phyloP scores from a whole-genome alignment of 2,797 vertebrate genomes.

The Manis pentadactyla region DNA sequence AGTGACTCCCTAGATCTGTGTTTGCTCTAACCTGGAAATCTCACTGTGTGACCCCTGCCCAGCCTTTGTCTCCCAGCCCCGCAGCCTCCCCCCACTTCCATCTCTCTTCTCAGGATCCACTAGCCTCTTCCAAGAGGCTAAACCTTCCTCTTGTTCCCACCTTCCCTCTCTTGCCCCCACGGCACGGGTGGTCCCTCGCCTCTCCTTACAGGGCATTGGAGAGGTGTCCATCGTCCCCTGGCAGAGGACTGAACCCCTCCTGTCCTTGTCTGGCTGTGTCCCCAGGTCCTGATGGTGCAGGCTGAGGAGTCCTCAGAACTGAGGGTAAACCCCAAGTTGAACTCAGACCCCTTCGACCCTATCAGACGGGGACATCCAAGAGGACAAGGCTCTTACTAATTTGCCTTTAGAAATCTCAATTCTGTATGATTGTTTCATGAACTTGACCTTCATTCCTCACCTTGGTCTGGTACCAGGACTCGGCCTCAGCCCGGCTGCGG shows the following conservation, averaged over 20 bases:
- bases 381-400: not conserved
- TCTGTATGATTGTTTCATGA: not conserved
- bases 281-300: not conserved
- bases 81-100: not conserved
- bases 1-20: not conserved
- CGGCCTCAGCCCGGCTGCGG: conserved; percentile 77
- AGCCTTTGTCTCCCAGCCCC: not conserved
- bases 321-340: not conserved
- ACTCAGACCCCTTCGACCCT: not conserved
- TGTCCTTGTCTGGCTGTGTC: not conserved
- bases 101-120: not conserved
- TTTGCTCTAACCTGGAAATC: not conserved
- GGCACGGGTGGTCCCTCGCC: not conserved
- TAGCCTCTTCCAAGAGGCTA: not conserved
- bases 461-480: conserved; percentile 86
- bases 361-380: not conserved
- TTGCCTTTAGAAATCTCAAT: not conserved
- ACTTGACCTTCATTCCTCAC: conserved; percentile 66
- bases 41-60: not conserved
- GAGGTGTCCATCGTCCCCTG: not conserved
- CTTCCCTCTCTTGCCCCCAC: not conserved
- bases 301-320: not conserved
- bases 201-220: not conserved
- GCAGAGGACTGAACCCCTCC: not conserved
- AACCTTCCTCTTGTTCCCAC: not conserved